Conservation (phyloP, 2,113 vertebrate genomes). For the Onychostruthus taczanowskii region DNA sequence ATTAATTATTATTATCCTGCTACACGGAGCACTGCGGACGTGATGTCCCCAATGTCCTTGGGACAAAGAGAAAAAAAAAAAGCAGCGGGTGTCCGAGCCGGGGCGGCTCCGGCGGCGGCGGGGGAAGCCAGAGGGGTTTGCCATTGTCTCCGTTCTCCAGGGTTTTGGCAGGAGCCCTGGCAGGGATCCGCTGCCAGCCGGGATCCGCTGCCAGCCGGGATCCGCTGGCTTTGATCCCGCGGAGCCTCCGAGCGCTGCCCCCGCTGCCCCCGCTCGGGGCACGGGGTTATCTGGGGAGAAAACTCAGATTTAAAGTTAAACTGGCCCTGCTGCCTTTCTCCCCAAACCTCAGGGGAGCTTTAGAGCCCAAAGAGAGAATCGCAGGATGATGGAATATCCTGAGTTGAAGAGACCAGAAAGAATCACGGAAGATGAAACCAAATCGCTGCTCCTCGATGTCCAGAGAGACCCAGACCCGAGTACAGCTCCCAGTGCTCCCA, state of each 20-base stretch:
- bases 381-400: rapidly evolving
- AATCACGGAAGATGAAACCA: rapidly evolving
- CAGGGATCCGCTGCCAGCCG: not conserved
- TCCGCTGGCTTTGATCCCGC: not conserved
- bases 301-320: rapidly evolving
- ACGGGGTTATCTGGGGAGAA: not conserved
- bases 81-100: not conserved
- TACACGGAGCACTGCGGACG: conserved; percentile 73
- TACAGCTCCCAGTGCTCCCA: not conserved
- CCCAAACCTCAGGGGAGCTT: not conserved
- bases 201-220: not conserved
- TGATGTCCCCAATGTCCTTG: conserved; percentile 84
- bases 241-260: not conserved
- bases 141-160: rapidly evolving
- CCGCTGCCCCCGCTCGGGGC: not conserved
- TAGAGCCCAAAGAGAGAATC: rapidly evolving
- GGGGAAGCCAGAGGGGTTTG: not conserved
- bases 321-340: not conserved
- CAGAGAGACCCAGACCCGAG: not conserved
- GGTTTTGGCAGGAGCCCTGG: not conserved
- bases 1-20: conserved; percentile 84
- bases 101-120: not conserved
- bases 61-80: conserved; percentile 35
- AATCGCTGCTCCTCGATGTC: rapidly evolving
- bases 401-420: rapidly evolving